These are phyloP conservation scores for Pionites leucogaster DNA, from an alignment of 2,113 vertebrate species.

Conservation along the genomic window DNA sequence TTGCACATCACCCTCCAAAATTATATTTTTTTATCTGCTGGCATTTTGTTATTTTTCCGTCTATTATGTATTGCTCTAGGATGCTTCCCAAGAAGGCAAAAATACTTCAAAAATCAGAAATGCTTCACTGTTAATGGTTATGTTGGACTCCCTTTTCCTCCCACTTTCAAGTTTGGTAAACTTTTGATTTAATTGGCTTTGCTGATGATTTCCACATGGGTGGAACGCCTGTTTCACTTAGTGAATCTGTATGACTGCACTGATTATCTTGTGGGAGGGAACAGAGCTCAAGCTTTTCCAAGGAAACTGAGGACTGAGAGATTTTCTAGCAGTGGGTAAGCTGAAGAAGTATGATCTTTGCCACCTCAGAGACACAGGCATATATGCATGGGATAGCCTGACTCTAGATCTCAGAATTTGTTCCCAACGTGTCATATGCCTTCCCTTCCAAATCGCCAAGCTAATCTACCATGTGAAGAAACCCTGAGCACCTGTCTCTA, in stretches of 20 bases:
- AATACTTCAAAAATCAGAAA: background rate
- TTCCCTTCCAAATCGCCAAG: background rate
- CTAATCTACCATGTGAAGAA: background rate
- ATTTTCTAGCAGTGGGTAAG: background rate
- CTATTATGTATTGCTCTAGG: background rate
- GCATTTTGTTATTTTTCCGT: background rate
- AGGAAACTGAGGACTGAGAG: background rate
- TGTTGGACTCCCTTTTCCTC: background rate
- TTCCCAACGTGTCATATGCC: background rate
- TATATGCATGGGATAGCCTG: background rate
- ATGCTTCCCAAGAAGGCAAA: background rate
- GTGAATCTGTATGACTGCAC: background rate
- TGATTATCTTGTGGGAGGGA: background rate
- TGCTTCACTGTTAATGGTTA: background rate
- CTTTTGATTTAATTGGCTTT: background rate
- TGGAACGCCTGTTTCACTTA: background rate
- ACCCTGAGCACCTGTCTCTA: background rate
- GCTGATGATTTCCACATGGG: background rate
- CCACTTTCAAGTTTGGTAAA: background rate
- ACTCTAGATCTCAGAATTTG: background rate
- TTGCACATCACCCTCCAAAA: background rate
- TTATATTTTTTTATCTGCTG: background rate
- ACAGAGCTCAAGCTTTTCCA: background rate
- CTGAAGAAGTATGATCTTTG: background rate
- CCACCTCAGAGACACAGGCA: background rate